Conservation (phyloP, 35 echinoderm and acorn worm species). For the Stichopus chloronotus region DNA sequence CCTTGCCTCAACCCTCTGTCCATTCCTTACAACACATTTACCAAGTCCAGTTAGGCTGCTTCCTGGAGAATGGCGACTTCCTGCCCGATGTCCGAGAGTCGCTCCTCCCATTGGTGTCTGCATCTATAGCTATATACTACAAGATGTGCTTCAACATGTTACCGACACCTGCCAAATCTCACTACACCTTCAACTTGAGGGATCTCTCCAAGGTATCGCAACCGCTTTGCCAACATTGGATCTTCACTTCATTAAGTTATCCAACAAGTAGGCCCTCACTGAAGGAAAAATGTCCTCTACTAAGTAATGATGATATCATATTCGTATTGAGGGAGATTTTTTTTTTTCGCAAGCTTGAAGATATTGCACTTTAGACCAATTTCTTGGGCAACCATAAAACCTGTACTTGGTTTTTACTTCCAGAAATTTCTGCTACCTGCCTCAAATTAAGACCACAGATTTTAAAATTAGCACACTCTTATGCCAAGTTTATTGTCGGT, state of each 20-base stretch:
- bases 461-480: too few relatives aligned
- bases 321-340: too few relatives aligned
- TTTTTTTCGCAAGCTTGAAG: too few relatives aligned
- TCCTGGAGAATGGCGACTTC: slow-evolving; percentile 92
- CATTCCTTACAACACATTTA: slow-evolving; percentile 97
- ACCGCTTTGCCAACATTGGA: neutral
- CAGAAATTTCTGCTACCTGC: too few relatives aligned
- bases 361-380: too few relatives aligned
- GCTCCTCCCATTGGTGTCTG: slow-evolving; percentile 85
- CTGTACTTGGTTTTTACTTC: too few relatives aligned
- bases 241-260: neutral
- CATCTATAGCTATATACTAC: slow-evolving; percentile 97
- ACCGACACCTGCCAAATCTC: slow-evolving; percentile 95
- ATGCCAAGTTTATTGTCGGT: too few relatives aligned
- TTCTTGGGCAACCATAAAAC: too few relatives aligned
- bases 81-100: slow-evolving; percentile 89
- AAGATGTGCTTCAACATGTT: slow-evolving; percentile 97
- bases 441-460: too few relatives aligned
- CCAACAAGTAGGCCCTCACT: too few relatives aligned
- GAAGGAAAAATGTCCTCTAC: too few relatives aligned
- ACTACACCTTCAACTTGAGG: slow-evolving; percentile 98
- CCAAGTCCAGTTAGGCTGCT: slow-evolving; percentile 93
- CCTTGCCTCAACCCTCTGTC: slow-evolving; percentile 89
- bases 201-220: slow-evolving; percentile 88
- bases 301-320: too few relatives aligned